Base-by-base conservation (phyloP, 2,888 invertebrate genomes). In the Neoascia interrupta region DNA sequence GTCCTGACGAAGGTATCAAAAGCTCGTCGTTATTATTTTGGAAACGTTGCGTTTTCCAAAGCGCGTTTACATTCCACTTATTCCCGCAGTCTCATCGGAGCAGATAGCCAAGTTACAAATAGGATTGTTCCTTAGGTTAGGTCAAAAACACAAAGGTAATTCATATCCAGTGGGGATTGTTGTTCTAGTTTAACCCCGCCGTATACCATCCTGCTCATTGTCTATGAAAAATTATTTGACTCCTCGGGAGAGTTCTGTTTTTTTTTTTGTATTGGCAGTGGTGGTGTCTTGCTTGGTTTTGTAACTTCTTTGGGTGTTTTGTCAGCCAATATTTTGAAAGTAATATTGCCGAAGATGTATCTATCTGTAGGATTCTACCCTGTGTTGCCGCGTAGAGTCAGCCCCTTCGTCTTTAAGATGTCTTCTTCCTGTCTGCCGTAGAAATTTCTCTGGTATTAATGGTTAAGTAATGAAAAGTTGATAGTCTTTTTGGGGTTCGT, bases 101-200 rank as follows among this genome's bases (percentile, higher is more conserved):
- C 23, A 41, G 6, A 16, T 16, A 41, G 11, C 11, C 23, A 13
- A 18, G n/a, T 28, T 26, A 56, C 54, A 63, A 56, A 66, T 34
- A 34, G 54, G 15, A 47, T 45, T 36, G 1, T 11, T 49, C 23
- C 72, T 79, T 73, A 79, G 72, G 76, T 72, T 79, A 79, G 79
- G 79, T 79, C 79, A 79, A 79, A 79, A 79, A 53, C 79, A 79
- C 60, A n/a, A n/a, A 61, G 66, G 61, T 56, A 56, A 43, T 51
- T 73, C 43, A 61, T 56, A 61, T 73, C 66, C 66, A 43, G 56
- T 21, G 66, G 66, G 66, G 23, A 47, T 73, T 49, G 60, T 49
- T 72, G 49, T 66, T 61, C 66, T 51, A 66, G 60, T 63, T 69
- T 75, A 63, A 51, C 63, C 51, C 31, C 51, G 43, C 5, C 16